Percentiles rank a stretch among this genome's conserved stretches.
These are phyloP conservation scores for Temnothorax ravouxi DNA, from an alignment of 2,888 invertebrate genomes.

Conservation along the genomic window DNA sequence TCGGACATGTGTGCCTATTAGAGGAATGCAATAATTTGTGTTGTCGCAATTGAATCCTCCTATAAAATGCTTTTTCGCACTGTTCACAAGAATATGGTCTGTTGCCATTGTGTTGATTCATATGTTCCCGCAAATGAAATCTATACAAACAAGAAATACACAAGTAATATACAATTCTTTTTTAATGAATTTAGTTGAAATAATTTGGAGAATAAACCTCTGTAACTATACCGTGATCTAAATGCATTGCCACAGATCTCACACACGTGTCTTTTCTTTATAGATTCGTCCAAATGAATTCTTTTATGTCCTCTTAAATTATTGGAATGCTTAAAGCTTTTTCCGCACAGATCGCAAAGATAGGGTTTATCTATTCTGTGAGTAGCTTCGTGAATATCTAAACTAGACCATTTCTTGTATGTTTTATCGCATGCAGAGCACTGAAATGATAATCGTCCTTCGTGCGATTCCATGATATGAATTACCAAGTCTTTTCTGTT, in stretches of 20 bases:
- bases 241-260: conserved; percentile 86
- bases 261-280: conserved; percentile 84
- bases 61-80: conserved; percentile 85
- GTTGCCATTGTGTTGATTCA: conserved; percentile 85
- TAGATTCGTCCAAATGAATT: conserved; percentile 81
- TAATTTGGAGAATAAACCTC: conserved; percentile 7
- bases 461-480: conserved; percentile 77
- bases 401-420: conserved; percentile 80
- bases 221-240: conserved; percentile 80
- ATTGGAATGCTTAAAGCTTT: conserved; percentile 83
- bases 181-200: conserved; percentile 8
- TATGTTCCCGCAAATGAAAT: conserved; percentile 87
- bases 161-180: no score
- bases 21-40: conserved; percentile 81
- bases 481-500: conserved; percentile 76
- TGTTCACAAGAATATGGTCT: conserved; percentile 84
- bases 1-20: conserved; percentile 79
- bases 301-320: conserved; percentile 83
- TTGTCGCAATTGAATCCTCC: conserved; percentile 83
- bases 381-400: conserved; percentile 83
- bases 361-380: conserved; percentile 81
- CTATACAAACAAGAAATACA: conserved; percentile 70
- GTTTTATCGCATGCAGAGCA: conserved; percentile 80
- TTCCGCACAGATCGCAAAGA: conserved; percentile 84
- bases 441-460: conserved; percentile 75